Percentiles rank a stretch among this genome's conserved stretches.
These are phyloP conservation scores for Poicephalus gulielmi DNA, from an alignment of 2,113 vertebrate species.

Conservation along the genomic window DNA sequence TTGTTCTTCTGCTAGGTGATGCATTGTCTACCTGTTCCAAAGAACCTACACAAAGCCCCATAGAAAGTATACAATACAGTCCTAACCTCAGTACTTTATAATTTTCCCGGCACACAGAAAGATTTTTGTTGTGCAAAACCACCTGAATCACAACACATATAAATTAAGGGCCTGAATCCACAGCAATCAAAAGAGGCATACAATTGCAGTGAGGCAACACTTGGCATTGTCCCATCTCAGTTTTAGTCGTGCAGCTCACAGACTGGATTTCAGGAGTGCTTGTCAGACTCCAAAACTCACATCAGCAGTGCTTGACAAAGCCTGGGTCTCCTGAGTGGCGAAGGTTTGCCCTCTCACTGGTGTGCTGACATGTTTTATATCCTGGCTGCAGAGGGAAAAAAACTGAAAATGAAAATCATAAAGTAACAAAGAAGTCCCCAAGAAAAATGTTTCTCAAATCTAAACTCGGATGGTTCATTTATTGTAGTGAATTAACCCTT, in stretches of 20 bases:
- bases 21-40: neutral
- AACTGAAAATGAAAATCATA: neutral
- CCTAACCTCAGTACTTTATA: neutral
- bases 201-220: neutral
- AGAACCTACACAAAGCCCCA: neutral
- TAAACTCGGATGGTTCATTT: neutral
- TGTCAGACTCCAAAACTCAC: neutral
- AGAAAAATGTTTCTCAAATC: neutral
- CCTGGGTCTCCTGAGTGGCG: neutral
- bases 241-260: neutral
- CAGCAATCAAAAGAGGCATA: neutral
- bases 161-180: neutral
- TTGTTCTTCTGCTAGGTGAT: neutral
- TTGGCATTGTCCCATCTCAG: neutral
- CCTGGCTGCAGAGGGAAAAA: neutral
- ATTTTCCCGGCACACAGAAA: neutral
- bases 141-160: neutral
- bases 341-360: neutral
- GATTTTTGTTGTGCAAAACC: neutral
- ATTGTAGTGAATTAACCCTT: neutral
- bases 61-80: neutral
- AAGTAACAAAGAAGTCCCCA: neutral
- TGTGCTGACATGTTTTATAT: neutral
- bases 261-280: neutral
- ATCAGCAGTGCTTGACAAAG: neutral